Evolutionary conservation across 2,113 vertebrate species (phyloP).

Genomic region (Puma concolor): DNA sequence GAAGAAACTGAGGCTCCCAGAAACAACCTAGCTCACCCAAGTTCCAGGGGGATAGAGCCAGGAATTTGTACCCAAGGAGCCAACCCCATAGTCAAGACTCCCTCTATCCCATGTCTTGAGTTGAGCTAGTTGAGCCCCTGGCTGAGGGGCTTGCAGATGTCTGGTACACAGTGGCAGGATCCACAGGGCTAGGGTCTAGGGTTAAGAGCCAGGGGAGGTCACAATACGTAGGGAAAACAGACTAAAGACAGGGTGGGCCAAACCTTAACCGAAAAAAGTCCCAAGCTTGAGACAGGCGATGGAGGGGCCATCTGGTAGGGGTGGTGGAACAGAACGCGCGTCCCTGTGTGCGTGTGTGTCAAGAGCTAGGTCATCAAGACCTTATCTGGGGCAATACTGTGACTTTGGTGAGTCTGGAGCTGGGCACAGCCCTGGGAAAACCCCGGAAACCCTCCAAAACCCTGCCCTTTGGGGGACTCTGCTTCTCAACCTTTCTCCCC

Average conservation of each 20-base stretch:
- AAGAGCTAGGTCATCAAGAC: not conserved
- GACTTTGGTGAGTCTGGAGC: constrained; percentile 56
- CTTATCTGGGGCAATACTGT: constrained; percentile 64
- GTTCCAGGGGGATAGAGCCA: not conserved
- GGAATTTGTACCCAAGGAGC: not conserved
- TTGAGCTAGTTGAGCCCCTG: too few relatives aligned
- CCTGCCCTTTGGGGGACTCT: not conserved
- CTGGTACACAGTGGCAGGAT: not conserved
- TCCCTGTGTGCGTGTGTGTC: not conserved
- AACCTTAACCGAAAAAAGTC: not conserved
- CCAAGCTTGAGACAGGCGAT: not conserved
- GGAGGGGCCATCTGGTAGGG: not conserved
- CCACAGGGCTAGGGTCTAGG: not conserved
- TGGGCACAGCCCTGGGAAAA: not conserved
- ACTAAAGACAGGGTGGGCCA: not conserved
- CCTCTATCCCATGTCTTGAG: not conserved
- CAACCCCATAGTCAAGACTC: not conserved
- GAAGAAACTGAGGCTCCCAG: not conserved
- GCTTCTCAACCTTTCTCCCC: not conserved
- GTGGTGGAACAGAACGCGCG: not conserved
- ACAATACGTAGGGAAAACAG: not conserved
- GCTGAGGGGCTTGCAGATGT: not conserved
- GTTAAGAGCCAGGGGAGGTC: not conserved
- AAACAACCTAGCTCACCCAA: not conserved
- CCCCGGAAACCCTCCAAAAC: not conserved